Conservation (phyloP, 2,888 invertebrate genomes). For the Sipha maydis region DNA sequence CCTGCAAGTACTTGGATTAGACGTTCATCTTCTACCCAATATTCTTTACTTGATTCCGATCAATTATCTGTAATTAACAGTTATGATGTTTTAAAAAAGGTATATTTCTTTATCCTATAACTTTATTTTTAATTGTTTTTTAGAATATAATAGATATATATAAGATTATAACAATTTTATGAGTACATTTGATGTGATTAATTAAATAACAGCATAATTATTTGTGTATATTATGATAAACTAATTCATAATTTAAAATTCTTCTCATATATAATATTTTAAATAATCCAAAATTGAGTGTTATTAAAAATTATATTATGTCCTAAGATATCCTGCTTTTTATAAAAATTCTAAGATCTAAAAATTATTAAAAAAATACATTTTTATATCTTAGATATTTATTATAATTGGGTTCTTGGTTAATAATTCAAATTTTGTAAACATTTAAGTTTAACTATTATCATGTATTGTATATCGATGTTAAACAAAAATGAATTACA, state of each 20-base stretch:
- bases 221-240: not conserved
- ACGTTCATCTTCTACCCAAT: conserved; percentile 55
- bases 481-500: not conserved
- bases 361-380: too few relatives aligned
- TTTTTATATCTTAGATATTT: not conserved
- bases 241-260: not conserved
- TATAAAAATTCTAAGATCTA: too few relatives aligned
- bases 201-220: not conserved
- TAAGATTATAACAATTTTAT: not conserved
- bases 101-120: conserved; percentile 39
- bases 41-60: conserved; percentile 37
- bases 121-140: not conserved
- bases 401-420: not conserved
- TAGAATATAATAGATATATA: not conserved
- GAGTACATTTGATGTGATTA: too few relatives aligned
- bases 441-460: not conserved
- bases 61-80: conserved; percentile 21
- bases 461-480: conserved; percentile 1
- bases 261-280: too few relatives aligned
- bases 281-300: too few relatives aligned
- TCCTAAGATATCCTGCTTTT: too few relatives aligned
- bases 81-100: conserved; percentile 61
- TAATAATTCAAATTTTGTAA: not conserved
- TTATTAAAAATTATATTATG: too few relatives aligned
- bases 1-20: conserved; percentile 55